Evolutionary conservation across 2,888 invertebrate species (phyloP).

Genomic region (Sphaeridia pumilis): DNA sequence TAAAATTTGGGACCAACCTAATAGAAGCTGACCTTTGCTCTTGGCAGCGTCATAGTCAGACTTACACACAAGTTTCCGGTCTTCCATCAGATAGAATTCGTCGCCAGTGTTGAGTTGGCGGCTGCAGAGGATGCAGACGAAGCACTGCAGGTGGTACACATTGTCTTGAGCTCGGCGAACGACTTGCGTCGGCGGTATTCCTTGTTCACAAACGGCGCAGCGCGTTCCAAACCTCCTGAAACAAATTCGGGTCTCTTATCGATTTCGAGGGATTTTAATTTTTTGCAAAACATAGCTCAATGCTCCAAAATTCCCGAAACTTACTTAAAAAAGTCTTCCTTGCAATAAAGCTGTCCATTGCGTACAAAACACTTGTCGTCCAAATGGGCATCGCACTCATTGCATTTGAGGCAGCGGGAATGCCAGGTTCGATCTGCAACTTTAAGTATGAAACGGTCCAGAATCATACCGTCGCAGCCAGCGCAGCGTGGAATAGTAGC

Average conservation of each 20-base stretch:
- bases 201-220: constrained; percentile 95
- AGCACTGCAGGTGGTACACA: constrained; percentile 93
- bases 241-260: constrained; percentile 36
- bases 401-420: constrained; percentile 91
- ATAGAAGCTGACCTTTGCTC: constrained; percentile 61
- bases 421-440: constrained; percentile 96
- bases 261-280: too few species aligned
- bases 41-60: constrained; percentile 96
- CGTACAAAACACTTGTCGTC: constrained; percentile 95
- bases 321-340: constrained; percentile 99
- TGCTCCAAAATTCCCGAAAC: too few species aligned
- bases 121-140: constrained; percentile 88
- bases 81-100: constrained; percentile 97
- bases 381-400: constrained; percentile 84
- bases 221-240: constrained; percentile 96
- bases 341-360: constrained; percentile 93
- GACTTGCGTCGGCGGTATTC: constrained; percentile 93
- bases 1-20: constrained; percentile 27
- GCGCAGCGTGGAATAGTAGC: constrained; percentile 97
- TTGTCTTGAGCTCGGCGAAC: constrained; percentile 91
- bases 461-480: constrained; percentile 89
- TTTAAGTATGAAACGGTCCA: constrained; percentile 92
- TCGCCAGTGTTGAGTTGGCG: constrained; percentile 94
- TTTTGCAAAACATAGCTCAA: too few species aligned
- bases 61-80: constrained; percentile 94